phyloP scores from a whole-genome alignment of 2,797 vertebrate species.

The Microtus obscurus region DNA sequence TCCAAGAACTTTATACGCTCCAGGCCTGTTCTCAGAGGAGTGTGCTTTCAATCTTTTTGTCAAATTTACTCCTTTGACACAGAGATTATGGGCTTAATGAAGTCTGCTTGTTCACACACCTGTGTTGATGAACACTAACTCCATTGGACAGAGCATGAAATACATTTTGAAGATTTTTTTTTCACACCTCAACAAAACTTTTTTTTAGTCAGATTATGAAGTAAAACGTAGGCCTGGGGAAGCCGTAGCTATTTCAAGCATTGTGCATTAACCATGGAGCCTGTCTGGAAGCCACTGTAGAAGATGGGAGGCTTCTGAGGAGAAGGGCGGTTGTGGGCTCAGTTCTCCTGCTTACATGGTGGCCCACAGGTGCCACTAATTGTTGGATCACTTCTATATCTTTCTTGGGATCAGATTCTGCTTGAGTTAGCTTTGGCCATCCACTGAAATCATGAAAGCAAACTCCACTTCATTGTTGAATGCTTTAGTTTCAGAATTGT shows the following conservation, averaged over 20 bases:
- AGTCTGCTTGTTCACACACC: slow-evolving; percentile 77
- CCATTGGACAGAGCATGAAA: slow-evolving; percentile 79
- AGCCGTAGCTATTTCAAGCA: slow-evolving; percentile 6
- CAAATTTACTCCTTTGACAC: slow-evolving; percentile 77
- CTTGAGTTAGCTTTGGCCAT: neutral
- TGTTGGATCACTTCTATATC: neutral
- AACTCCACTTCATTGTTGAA: neutral
- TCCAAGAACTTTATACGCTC: neutral
- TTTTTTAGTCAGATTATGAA: slow-evolving; percentile 37
- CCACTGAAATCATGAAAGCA: slow-evolving; percentile 33
- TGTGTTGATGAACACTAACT: slow-evolving; percentile 67
- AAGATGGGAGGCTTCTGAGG: neutral
- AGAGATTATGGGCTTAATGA: slow-evolving; percentile 71
- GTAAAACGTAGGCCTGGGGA: neutral
- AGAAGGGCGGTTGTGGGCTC: neutral
- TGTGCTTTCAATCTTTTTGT: slow-evolving; percentile 42
- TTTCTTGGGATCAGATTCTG: neutral
- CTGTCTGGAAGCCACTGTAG: neutral
- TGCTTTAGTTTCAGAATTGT: neutral
- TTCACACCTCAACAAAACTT: slow-evolving; percentile 66
- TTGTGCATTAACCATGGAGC: neutral
- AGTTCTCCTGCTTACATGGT: neutral
- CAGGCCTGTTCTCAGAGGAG: neutral
- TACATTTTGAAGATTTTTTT: slow-evolving; percentile 68
- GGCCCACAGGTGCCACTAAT: neutral